Conservation (phyloP, 2,888 invertebrate genomes). For the Drosophila histrio region DNA sequence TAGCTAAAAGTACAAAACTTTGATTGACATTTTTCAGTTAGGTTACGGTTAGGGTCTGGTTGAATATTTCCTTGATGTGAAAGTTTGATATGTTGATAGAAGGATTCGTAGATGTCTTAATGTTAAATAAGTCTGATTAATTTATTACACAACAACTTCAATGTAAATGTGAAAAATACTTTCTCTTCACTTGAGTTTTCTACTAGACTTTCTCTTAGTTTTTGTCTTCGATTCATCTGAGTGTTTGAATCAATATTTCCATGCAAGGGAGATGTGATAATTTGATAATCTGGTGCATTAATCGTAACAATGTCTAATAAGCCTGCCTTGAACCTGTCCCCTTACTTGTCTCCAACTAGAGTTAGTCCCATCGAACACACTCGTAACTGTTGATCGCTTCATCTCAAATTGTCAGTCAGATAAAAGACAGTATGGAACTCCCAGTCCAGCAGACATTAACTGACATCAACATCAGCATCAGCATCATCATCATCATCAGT, state of each 20-base stretch:
- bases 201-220: too few species aligned
- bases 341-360: not conserved
- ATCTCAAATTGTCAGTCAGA: conserved; percentile 41
- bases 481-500: conserved; percentile 12
- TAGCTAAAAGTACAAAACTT: conserved; percentile 3
- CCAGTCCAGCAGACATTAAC: conserved; percentile 28
- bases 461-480: conserved; percentile 27
- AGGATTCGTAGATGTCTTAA: not conserved
- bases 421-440: not conserved
- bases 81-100: not conserved
- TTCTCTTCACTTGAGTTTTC: too few species aligned
- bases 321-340: too few species aligned
- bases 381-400: conserved; percentile 52
- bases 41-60: not conserved
- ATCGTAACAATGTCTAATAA: too few species aligned
- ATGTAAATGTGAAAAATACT: too few species aligned
- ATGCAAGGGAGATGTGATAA: too few species aligned
- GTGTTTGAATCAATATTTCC: too few species aligned
- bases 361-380: not conserved
- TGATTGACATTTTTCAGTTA: conserved; percentile 39
- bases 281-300: too few species aligned
- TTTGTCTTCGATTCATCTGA: too few species aligned
- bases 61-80: not conserved
- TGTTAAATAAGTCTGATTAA: not conserved
- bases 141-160: not conserved